These are phyloP conservation scores for Cyclina sinensis DNA, from an alignment of 1,140 invertebrate genomes.

Conservation along the genomic window DNA sequence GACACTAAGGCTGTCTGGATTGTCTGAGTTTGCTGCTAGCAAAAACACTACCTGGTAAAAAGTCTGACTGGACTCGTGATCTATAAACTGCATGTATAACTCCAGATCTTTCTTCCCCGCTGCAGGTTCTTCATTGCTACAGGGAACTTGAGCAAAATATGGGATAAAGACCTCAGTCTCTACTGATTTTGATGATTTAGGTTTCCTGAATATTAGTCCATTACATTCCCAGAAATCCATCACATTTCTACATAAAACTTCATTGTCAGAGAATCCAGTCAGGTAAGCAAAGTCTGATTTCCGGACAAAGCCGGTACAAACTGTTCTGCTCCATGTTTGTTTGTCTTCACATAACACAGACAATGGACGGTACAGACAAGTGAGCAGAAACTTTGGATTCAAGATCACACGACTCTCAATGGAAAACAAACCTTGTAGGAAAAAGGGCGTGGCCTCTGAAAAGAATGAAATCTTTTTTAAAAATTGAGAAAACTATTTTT, in stretches of 20 bases:
- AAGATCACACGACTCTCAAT: slow-evolving; percentile 48
- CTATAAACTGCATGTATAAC: slow-evolving; percentile 50
- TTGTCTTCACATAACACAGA: slow-evolving; percentile 42
- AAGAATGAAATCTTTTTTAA: background rate
- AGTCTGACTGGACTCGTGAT: slow-evolving; percentile 33
- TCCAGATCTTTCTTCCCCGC: slow-evolving; percentile 48
- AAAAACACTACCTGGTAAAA: slow-evolving; percentile 39
- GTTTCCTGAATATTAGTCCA: slow-evolving; percentile 47
- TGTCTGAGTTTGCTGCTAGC: slow-evolving; percentile 17
- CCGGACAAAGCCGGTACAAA: slow-evolving; percentile 26
- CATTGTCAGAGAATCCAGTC: background rate
- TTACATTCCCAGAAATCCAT: slow-evolving; percentile 53
- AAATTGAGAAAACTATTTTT: too few relatives aligned
- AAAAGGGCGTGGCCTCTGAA: slow-evolving; percentile 62
- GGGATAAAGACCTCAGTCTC: slow-evolving; percentile 42
- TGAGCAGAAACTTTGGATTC: slow-evolving; percentile 48
- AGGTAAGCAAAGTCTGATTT: background rate
- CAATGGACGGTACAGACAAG: background rate
- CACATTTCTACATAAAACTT: background rate
- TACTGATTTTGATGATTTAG: background rate
- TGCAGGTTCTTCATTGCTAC: background rate
- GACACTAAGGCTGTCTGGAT: background rate
- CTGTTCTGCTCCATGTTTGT: slow-evolving; percentile 24
- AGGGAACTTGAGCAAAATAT: slow-evolving; percentile 46
- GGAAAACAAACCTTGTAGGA: background rate